Conservation (phyloP, 2,113 vertebrate species). For the Monopterus albus region DNA sequence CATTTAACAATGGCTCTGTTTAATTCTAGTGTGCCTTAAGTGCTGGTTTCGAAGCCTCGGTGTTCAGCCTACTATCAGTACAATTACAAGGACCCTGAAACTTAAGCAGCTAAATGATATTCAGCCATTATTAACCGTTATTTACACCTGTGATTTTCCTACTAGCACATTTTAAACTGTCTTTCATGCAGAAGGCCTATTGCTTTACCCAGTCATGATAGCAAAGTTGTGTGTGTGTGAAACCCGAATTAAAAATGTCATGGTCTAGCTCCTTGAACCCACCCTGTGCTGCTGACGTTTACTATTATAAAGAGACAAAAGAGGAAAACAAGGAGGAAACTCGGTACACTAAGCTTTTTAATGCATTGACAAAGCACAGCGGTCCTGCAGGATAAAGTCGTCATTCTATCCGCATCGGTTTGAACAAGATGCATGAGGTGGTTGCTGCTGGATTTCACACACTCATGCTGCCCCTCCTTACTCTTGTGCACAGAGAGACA, state of each 20-base stretch:
- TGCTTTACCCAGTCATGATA: too few species aligned
- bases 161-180: too few species aligned
- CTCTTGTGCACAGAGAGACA: constrained; percentile 26
- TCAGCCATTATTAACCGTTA: too few species aligned
- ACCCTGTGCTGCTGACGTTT: not conserved
- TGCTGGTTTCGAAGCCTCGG: too few species aligned
- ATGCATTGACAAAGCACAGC: constrained; percentile 71
- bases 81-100: too few species aligned
- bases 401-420: constrained; percentile 47
- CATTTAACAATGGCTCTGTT: too few species aligned
- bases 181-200: too few species aligned
- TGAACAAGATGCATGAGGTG: constrained; percentile 49
- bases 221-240: too few species aligned
- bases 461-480: constrained; percentile 32
- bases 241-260: not conserved
- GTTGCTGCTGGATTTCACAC: constrained; percentile 33
- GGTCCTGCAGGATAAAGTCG: constrained; percentile 50
- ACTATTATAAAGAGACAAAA: constrained; percentile 17
- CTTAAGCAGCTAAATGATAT: too few species aligned
- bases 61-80: too few species aligned
- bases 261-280: not conserved
- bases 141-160: too few species aligned
- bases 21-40: too few species aligned
- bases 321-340: constrained; percentile 4
- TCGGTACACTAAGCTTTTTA: constrained; percentile 82